Conservation (phyloP, 2,797 vertebrate genomes). For the Sandelia bainsii region DNA sequence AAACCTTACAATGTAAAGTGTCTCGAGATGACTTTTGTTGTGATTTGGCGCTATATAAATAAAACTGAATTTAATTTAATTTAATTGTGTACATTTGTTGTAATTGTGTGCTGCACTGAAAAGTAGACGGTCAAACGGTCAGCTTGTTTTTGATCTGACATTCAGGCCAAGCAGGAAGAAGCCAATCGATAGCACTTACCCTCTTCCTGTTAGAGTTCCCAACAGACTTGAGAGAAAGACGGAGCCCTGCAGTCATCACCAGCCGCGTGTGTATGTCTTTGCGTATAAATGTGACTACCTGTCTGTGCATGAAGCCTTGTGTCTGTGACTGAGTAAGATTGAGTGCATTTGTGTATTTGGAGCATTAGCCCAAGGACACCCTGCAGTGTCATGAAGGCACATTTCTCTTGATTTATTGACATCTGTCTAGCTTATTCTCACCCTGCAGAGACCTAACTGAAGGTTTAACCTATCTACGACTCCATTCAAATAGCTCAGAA, state of each 20-base stretch:
- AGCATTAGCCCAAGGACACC: slow-evolving; percentile 36
- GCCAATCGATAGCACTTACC: slow-evolving; percentile 82
- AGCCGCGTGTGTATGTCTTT: slow-evolving; percentile 31
- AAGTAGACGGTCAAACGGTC: slow-evolving; percentile 69
- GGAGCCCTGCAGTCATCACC: slow-evolving; percentile 37
- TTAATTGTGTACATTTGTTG: background rate
- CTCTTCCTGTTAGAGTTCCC: slow-evolving; percentile 79
- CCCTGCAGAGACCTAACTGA: background rate
- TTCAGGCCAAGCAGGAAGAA: slow-evolving; percentile 75
- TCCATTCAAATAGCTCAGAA: slow-evolving; percentile 6
- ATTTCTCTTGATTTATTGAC: slow-evolving; percentile 48
- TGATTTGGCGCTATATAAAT: no score
- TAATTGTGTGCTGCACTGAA: slow-evolving; percentile 31
- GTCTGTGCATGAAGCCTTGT: slow-evolving; percentile 41
- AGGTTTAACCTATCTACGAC: slow-evolving; percentile 4
- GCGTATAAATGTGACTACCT: slow-evolving; percentile 7
- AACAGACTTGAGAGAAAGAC: slow-evolving; percentile 58
- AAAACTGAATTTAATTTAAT: no score
- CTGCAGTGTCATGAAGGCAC: slow-evolving; percentile 1
- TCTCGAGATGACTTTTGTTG: no score
- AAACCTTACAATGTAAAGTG: no score
- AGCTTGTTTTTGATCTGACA: slow-evolving; percentile 75
- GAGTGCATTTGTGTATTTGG: slow-evolving; percentile 38
- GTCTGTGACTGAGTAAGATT: slow-evolving; percentile 40
- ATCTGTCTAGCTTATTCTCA: slow-evolving; percentile 9